Evolutionary conservation across 2,113 vertebrate species (phyloP).

Genomic region (Haemorhous mexicanus): DNA sequence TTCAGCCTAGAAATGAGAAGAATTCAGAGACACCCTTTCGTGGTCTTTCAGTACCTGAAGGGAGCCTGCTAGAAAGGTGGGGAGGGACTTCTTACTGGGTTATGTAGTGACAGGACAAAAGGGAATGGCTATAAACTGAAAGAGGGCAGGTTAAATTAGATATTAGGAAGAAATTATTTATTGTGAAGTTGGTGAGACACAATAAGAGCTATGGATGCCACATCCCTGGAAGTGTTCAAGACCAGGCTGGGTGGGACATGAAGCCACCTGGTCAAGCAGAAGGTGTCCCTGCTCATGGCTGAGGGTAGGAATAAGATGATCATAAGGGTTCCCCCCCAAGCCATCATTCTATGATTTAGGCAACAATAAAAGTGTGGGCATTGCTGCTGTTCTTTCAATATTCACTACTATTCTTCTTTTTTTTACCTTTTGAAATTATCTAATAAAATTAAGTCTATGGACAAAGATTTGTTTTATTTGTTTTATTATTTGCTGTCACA

Average conservation of each 20-base stretch:
- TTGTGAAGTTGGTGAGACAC: neutral
- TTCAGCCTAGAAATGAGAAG: neutral
- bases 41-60: neutral
- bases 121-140: neutral
- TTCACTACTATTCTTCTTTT: neutral
- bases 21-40: neutral
- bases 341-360: neutral
- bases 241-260: neutral
- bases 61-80: neutral
- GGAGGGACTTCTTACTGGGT: neutral
- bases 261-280: too few relatives aligned
- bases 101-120: neutral
- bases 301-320: neutral
- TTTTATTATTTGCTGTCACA: neutral
- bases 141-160: neutral
- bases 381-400: neutral
- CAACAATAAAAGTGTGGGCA: neutral
- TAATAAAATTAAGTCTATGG: neutral
- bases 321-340: accelerated
- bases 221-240: neutral
- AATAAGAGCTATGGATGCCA: neutral
- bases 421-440: neutral
- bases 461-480: neutral
- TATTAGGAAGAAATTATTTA: neutral
- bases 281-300: neutral